Conservation (phyloP, 2,888 invertebrate species). For the Coelinius sp. region DNA sequence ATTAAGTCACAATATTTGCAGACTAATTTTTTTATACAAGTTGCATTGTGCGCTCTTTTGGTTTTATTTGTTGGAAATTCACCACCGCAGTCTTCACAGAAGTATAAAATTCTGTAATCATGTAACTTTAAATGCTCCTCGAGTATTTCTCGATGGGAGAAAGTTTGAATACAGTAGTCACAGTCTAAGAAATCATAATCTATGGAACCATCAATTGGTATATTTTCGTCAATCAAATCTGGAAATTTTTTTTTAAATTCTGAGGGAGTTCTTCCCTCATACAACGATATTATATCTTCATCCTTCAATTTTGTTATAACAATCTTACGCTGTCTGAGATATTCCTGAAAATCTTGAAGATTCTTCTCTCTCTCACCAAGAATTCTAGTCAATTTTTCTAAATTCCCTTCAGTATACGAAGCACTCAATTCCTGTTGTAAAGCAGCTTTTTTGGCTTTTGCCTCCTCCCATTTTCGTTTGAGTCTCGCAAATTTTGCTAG, state of each 20-base stretch:
- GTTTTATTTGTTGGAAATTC: conserved; percentile 65
- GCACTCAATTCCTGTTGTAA: conserved; percentile 54
- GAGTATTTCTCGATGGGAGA: conserved; percentile 56
- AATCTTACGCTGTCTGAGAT: conserved; percentile 64
- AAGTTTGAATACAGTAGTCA: conserved; percentile 64
- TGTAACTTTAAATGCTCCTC: conserved; percentile 65
- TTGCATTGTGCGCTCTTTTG: conserved; percentile 61
- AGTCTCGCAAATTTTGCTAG: conserved; percentile 53
- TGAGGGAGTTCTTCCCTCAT: conserved; percentile 59
- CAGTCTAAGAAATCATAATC: conserved; percentile 59
- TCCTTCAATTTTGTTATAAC: conserved; percentile 63
- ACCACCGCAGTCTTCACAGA: conserved; percentile 64
- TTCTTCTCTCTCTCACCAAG: conserved; percentile 59
- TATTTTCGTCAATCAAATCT: conserved; percentile 53
- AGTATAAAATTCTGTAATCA: conserved; percentile 64
- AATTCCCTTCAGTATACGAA: conserved; percentile 57
- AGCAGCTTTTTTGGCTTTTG: conserved; percentile 56
- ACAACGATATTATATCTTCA: conserved; percentile 63
- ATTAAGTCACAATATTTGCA: conserved; percentile 63
- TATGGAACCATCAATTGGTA: conserved; percentile 52
- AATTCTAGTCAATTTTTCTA: conserved; percentile 59
- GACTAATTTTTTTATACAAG: conserved; percentile 62
- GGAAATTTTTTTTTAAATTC: conserved; percentile 50
- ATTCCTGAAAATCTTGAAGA: conserved; percentile 63
- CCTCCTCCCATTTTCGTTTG: conserved; percentile 59